phyloP scores from a whole-genome alignment of 2,113 vertebrate genomes.

The Periophthalmus modestus region DNA sequence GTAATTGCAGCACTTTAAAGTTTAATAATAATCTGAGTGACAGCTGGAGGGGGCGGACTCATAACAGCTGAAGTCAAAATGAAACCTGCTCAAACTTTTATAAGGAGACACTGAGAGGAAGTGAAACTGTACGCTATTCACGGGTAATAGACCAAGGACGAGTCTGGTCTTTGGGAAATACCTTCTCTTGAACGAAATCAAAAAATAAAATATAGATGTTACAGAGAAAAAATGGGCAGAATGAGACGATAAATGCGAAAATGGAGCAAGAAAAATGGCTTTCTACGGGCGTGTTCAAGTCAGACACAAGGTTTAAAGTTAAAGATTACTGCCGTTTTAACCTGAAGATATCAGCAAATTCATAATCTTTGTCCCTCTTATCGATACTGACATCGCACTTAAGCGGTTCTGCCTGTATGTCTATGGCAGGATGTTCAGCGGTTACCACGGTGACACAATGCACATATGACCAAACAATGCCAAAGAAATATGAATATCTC shows the following conservation, averaged over 20 bases:
- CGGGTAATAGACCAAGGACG: neutral
- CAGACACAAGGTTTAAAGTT: neutral
- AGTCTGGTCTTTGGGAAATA: neutral
- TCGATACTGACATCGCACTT: too few relatives aligned
- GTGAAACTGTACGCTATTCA: neutral
- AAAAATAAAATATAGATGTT: neutral
- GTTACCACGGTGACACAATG: too few relatives aligned
- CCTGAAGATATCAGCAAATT: neutral
- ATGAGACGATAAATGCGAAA: too few relatives aligned
- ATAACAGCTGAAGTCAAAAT: neutral
- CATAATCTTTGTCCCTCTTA: too few relatives aligned
- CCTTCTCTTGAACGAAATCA: neutral
- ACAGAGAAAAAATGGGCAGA: neutral
- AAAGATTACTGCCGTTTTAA: constrained; percentile 32
- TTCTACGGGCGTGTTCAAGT: constrained; percentile 8
- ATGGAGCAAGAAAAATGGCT: neutral
- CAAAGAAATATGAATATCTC: too few relatives aligned
- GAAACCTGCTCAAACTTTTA: neutral
- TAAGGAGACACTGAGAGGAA: neutral
- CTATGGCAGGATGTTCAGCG: too few relatives aligned
- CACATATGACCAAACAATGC: too few relatives aligned
- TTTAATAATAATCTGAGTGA: neutral
- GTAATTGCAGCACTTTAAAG: constrained; percentile 4
- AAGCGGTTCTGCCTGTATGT: too few relatives aligned
- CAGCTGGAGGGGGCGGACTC: neutral